These are phyloP conservation scores for Corapipo altera DNA, from an alignment of 2,113 vertebrate genomes.

Conservation along the genomic window DNA sequence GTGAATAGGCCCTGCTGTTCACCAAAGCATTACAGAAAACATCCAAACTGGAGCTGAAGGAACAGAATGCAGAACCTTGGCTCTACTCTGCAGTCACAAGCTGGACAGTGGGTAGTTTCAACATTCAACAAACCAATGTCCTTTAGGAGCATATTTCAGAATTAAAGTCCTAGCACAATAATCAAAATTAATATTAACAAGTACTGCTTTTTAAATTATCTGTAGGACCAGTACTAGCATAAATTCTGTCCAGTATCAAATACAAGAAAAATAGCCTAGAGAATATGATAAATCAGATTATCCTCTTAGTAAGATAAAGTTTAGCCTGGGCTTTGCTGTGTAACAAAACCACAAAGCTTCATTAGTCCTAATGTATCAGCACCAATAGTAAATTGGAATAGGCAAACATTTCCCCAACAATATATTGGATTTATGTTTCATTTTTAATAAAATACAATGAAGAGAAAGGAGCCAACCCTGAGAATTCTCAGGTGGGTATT, in stretches of 20 bases:
- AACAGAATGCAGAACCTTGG: background rate
- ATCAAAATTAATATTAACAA: background rate
- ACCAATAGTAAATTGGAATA: background rate
- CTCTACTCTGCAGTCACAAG: background rate
- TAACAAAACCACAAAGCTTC: background rate
- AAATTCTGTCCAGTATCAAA: background rate
- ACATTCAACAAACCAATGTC: background rate
- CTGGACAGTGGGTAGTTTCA: background rate
- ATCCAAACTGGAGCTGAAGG: background rate
- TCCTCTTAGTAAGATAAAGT: background rate
- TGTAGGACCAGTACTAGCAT: background rate
- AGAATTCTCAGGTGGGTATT: background rate
- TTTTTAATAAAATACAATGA: background rate
- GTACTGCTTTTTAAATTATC: background rate
- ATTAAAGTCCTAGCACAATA: background rate
- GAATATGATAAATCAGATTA: background rate
- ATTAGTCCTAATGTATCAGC: background rate
- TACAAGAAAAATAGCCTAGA: background rate
- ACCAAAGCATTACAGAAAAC: background rate
- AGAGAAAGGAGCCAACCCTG: background rate
- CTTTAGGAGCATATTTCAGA: background rate
- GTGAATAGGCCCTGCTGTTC: background rate
- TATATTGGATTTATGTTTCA: background rate
- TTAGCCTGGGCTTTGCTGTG: background rate
- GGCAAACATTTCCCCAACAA: background rate